Conservation (phyloP, 2,888 invertebrate genomes). For the Melinaea menophilus region DNA sequence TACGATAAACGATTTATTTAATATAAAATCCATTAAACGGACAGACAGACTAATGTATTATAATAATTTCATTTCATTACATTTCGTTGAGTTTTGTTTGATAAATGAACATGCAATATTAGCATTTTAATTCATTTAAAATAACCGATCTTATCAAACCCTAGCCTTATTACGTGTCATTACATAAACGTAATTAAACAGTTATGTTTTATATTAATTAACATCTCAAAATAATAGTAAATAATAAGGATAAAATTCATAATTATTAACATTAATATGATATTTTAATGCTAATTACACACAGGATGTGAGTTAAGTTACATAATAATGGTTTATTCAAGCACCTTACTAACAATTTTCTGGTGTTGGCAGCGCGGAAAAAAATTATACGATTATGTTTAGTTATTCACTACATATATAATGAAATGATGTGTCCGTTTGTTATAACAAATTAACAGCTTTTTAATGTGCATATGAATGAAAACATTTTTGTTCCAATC, state of each 20-base stretch:
- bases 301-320: conserved; percentile 68
- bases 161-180: conserved; percentile 55
- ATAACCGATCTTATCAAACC: conserved; percentile 56
- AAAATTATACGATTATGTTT: conserved; percentile 7
- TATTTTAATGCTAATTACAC: conserved; percentile 69
- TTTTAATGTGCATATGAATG: too few species aligned
- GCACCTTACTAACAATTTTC: conserved; percentile 60
- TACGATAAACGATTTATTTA: not conserved
- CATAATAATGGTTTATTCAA: conserved; percentile 49
- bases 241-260: conserved; percentile 61
- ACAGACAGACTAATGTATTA: conserved; percentile 14
- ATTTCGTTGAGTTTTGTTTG: conserved; percentile 37
- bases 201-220: not conserved
- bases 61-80: conserved; percentile 35
- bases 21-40: not conserved
- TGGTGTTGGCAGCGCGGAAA: conserved; percentile 63
- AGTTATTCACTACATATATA: too few species aligned
- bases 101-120: conserved; percentile 50
- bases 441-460: too few species aligned
- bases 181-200: conserved; percentile 33
- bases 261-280: conserved; percentile 67
- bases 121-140: conserved; percentile 57
- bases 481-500: too few species aligned
- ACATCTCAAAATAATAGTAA: too few species aligned
- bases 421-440: too few species aligned